A percentile compares a stretch with the other conserved stretches of the same genome.
Conservation (phyloP, 2,113 vertebrate species). For the Litocranius walleri region DNA sequence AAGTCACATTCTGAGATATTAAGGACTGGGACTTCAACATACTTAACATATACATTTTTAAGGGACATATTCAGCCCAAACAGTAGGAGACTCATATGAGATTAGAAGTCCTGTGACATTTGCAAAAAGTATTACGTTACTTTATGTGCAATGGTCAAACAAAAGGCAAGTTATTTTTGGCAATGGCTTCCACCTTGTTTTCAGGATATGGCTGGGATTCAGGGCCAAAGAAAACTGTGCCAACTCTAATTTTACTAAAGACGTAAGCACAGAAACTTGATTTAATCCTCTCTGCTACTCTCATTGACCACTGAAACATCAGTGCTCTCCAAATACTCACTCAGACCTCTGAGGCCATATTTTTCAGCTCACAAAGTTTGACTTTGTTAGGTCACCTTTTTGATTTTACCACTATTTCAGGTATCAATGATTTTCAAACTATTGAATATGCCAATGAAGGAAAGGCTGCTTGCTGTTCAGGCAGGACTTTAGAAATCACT, state of each 20-base stretch:
- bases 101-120: not conserved
- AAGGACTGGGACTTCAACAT: not conserved
- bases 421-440: not conserved
- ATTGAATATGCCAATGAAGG: not conserved
- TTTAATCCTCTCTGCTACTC: not conserved
- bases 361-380: not conserved
- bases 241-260: not conserved
- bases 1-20: not conserved
- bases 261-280: not conserved
- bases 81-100: not conserved
- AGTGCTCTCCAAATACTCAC: not conserved
- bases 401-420: not conserved
- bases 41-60: not conserved
- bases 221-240: not conserved
- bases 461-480: not conserved
- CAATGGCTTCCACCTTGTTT: not conserved
- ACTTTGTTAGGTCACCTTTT: not conserved
- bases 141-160: not conserved
- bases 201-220: not conserved
- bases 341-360: not conserved
- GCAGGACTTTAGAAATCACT: not conserved
- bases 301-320: not conserved
- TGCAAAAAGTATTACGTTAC: not conserved
- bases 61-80: not conserved
- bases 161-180: constrained; percentile 16